Percentiles rank a stretch among this genome's conserved stretches.
Evolutionary conservation across 2,888 invertebrate genomes (phyloP).

Genomic region (Caenorhabditis macrosperma): DNA sequence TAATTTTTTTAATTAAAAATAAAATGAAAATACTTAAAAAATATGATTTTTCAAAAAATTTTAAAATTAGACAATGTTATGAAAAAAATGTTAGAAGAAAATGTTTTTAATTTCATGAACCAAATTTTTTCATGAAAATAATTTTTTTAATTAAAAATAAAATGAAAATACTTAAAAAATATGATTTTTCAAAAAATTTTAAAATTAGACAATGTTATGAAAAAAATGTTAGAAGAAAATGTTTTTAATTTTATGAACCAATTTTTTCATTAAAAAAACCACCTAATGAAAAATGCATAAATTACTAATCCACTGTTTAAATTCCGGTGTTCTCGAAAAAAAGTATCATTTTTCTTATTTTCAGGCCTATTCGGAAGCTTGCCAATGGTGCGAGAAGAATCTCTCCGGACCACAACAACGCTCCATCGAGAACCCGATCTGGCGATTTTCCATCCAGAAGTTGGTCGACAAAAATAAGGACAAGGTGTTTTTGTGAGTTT

Average conservation of each 20-base stretch:
- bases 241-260: no score
- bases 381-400: constrained; percentile 44
- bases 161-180: no score
- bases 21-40: no score
- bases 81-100: no score
- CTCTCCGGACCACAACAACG: constrained; percentile 19
- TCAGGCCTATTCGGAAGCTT: constrained; percentile 48
- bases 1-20: no score
- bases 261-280: neutral
- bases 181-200: neutral
- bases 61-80: no score
- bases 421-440: constrained; percentile 32
- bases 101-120: no score
- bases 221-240: no score
- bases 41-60: neutral
- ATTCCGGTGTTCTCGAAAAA: neutral
- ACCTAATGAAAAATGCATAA: neutral
- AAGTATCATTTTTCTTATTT: constrained; percentile 6
- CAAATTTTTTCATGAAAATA: neutral
- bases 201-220: neutral
- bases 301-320: no score
- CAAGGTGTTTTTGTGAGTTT: constrained; percentile 12
- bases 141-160: no score
- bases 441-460: constrained; percentile 33
- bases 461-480: constrained; percentile 40